Evolutionary conservation across 2,113 vertebrate species (phyloP).

Genomic region (Electrona antarctica): DNA sequence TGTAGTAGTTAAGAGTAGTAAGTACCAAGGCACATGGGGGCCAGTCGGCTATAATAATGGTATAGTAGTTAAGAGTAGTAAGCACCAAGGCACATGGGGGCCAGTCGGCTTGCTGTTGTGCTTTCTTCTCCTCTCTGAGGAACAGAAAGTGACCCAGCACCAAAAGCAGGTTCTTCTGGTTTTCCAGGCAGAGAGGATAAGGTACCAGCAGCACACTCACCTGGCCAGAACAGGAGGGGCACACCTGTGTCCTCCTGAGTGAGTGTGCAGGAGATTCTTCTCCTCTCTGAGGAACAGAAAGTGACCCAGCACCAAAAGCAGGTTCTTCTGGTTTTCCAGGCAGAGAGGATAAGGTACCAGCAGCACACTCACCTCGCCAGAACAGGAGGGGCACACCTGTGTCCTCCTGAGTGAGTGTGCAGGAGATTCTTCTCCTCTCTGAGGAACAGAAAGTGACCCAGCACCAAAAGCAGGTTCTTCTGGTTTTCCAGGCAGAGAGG

Average conservation of each 20-base stretch:
- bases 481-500: constrained; percentile 40
- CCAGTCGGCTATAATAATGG: no score
- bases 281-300: constrained; percentile 21
- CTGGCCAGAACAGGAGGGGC: constrained; percentile 20
- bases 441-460: constrained; percentile 37
- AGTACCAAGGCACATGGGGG: no score
- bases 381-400: constrained; percentile 8
- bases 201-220: constrained; percentile 16
- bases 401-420: not conserved
- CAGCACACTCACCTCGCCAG: constrained; percentile 15
- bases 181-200: constrained; percentile 16
- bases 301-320: constrained; percentile 43
- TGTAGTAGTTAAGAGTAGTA: no score
- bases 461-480: constrained; percentile 54
- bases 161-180: constrained; percentile 63
- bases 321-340: constrained; percentile 59
- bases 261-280: not conserved
- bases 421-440: constrained; percentile 3
- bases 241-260: not conserved
- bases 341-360: not conserved
- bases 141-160: constrained; percentile 37
- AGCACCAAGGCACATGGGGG: no score
- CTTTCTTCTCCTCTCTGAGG: not conserved
- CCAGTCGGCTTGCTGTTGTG: not conserved
- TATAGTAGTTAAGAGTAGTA: no score